Conservation (phyloP, 2,797 vertebrate species). For the Fistularia commersonii region DNA sequence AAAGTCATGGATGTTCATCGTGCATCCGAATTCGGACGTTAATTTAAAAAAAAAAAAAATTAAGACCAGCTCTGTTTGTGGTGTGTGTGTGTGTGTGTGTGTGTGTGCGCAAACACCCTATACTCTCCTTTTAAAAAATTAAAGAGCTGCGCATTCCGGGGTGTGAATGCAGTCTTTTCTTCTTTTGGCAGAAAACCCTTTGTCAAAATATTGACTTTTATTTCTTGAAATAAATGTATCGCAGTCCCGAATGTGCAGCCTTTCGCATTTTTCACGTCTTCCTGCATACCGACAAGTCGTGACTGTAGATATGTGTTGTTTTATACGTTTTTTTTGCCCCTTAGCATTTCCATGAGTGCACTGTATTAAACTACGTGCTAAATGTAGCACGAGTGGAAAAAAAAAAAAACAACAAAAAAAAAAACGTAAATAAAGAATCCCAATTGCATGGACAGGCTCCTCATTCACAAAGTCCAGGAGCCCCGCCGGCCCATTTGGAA, state of each 20-base stretch:
- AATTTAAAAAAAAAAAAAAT: too few relatives aligned
- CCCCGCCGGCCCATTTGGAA: conserved; percentile 67
- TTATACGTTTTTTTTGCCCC: neutral
- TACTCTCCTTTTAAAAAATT: too few relatives aligned
- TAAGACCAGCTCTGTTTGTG: too few relatives aligned
- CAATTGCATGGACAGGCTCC: conserved; percentile 75
- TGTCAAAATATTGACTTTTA: too few relatives aligned
- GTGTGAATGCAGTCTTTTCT: too few relatives aligned
- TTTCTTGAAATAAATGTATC: too few relatives aligned
- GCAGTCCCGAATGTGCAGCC: neutral
- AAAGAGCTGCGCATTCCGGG: too few relatives aligned
- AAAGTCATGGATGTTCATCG: neutral
- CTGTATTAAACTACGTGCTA: conserved; percentile 21
- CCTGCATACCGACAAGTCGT: neutral
- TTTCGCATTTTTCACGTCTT: neutral
- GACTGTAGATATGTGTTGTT: neutral
- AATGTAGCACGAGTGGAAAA: conserved; percentile 21
- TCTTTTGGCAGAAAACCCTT: too few relatives aligned
- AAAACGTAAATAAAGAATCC: conserved; percentile 57
- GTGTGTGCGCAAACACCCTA: too few relatives aligned
- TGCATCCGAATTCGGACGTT: too few relatives aligned
- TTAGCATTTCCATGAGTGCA: neutral
- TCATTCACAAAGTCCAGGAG: conserved; percentile 74
- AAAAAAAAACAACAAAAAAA: conserved; percentile 2
- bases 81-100: too few relatives aligned